Base-by-base conservation (phyloP, 2,888 invertebrate species). In the Meta bourneti region DNA sequence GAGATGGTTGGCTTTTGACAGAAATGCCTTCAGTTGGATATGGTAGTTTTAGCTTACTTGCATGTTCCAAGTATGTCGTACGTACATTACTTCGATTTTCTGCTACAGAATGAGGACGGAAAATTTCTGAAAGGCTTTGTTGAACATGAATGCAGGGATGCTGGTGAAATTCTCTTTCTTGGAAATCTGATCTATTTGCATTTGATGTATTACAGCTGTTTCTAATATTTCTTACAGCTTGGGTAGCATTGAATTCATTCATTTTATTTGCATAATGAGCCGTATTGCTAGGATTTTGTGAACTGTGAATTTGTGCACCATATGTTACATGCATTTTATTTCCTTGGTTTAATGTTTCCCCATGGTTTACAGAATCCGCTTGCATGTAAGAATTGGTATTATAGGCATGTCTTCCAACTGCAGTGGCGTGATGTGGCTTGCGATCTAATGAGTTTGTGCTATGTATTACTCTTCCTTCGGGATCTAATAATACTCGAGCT, bases 381-480 rank as follows among this genome's bases (percentile, higher is more conserved):
- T 61, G 61, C 16, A 61, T 16, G 0, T 61, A 16, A 61, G 11
- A 61, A 61, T 61, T 61, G 7, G 9, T 61, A 84, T 34, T 11
- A 48, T 75, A 61, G 5, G 49, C 9, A 81, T 51, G 69, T 49
- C n/a, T 49, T 54, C 54, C 51, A 72, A 49, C 61, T 16, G 52
- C 51, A 51, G 49, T n/a, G 13, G n/a, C 34, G n/a, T 19, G 34
- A 51, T 54, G 16, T n/a, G 74, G 20, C 49, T 72, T 89, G 6
- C 93, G 80, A 78, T 93, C 93, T 19, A 93, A 78, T n/a, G 93
- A 93, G 86, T 93, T 93, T 51, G 98, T 98, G 93, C 97, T 97
- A 95, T 97, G 98, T 93, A 98, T 97, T 75, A 98, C 97, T 96
- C 97, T 97, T 84, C 98, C 98, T 94, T 97, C 97, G 48, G 98